Percentiles rank a stretch among this genome's conserved stretches.
These are phyloP conservation scores for Tiphia femorata DNA, from an alignment of 2,888 invertebrate species.

Conservation along the genomic window DNA sequence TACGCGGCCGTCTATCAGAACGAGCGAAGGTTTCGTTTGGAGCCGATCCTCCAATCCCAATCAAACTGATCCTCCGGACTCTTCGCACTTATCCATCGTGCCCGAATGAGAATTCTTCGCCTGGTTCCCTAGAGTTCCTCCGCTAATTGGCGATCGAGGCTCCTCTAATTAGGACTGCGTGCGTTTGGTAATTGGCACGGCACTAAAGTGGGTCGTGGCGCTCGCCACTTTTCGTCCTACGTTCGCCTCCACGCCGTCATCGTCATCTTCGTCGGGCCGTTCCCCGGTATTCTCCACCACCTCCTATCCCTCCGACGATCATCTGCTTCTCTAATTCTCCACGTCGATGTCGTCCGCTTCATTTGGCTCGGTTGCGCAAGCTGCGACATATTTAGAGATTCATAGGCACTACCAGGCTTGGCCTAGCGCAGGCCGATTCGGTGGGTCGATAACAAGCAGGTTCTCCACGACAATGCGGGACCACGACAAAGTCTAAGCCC, in stretches of 20 bases:
- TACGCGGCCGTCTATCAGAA: too few species aligned
- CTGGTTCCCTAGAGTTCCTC: neutral
- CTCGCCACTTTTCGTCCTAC: constrained; percentile 41
- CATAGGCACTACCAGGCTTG: too few species aligned
- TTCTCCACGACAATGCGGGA: neutral
- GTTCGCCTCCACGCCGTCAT: constrained; percentile 6
- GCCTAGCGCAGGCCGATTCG: constrained; percentile 13
- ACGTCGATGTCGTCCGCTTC: too few species aligned
- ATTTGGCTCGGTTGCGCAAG: constrained; percentile 27
- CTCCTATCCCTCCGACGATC: too few species aligned
- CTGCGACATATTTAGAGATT: constrained; percentile 33
- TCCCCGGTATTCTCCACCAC: too few species aligned
- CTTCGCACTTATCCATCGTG: too few species aligned
- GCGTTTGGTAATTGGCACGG: constrained; percentile 48
- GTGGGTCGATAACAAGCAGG: constrained; percentile 19
- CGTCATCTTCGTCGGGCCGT: constrained; percentile 14
- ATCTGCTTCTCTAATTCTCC: too few species aligned
- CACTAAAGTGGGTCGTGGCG: constrained; percentile 51
- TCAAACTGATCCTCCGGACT: too few species aligned
- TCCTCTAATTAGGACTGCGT: constrained; percentile 38
- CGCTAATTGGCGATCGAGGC: constrained; percentile 43
- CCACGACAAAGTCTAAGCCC: constrained; percentile 1
- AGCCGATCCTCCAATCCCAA: too few species aligned
- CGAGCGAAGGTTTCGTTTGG: too few species aligned
- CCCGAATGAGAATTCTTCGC: neutral